Conservation (phyloP, 2,888 invertebrate genomes). For the Microctonus brassicae region DNA sequence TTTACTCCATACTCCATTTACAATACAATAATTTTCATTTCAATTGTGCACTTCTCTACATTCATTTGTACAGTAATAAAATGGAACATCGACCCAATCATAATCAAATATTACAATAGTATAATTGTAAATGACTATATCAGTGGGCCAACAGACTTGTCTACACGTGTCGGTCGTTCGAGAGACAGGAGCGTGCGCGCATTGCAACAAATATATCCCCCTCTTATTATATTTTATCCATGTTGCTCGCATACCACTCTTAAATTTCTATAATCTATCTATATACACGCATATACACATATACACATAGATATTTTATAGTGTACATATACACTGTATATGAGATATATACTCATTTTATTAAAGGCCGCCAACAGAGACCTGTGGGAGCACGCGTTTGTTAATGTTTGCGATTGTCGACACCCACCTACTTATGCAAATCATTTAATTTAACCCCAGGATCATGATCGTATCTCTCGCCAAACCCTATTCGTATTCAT, state of each 20-base stretch:
- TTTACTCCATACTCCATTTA: no score
- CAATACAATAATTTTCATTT: no score
- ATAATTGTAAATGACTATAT: slow-evolving; percentile 66
- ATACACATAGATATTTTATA: slow-evolving; percentile 54
- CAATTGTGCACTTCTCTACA: no score
- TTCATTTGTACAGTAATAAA: not conserved
- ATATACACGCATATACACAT: slow-evolving; percentile 55
- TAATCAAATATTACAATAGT: slow-evolving; percentile 30
- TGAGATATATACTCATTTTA: not conserved
- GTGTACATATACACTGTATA: slow-evolving; percentile 3
- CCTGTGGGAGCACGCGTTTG: slow-evolving; percentile 64
- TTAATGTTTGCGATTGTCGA: slow-evolving; percentile 70
- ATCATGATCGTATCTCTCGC: slow-evolving; percentile 66
- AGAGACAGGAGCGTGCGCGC: slow-evolving; percentile 1
- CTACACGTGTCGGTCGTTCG: slow-evolving; percentile 56
- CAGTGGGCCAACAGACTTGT: slow-evolving; percentile 58
- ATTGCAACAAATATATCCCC: slow-evolving; percentile 12
- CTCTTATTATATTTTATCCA: slow-evolving; percentile 27
- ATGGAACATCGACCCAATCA: not conserved
- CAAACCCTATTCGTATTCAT: slow-evolving; percentile 69
- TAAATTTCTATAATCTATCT: slow-evolving; percentile 66
- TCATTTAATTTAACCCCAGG: slow-evolving; percentile 69
- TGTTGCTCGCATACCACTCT: slow-evolving; percentile 42
- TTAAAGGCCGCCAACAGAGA: slow-evolving; percentile 30
- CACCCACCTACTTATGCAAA: slow-evolving; percentile 71